Evolutionary conservation across 2,888 invertebrate genomes (phyloP), one percentile per base, ranked within the genome.

Genomic region (Netelia melanura): DNA sequence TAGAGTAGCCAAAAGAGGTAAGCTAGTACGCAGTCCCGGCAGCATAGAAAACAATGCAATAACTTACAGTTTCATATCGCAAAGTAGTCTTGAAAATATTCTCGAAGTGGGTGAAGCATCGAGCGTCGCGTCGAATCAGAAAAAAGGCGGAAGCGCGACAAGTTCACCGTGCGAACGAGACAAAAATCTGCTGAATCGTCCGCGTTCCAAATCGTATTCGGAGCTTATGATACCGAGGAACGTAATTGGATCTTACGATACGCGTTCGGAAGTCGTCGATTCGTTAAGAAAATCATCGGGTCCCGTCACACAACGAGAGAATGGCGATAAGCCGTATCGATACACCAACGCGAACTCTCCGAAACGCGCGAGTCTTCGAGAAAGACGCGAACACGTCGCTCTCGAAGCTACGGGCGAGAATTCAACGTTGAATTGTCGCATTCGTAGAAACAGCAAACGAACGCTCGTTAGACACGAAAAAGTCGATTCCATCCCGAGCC

Each of bases 1-100:
- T 92, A 92, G 91, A 91, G 88, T 91, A 86, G 89, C 84, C 21
- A 91, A 91, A 72, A 89, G 90, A 93, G 93, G 93, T 93, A 93
- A 93, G 93, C 92, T 93, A 91, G 92, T 87, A 75, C 90, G 88
- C 83, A 90, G 88, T 84, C 61, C 77, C 6, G 83, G 87, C 81
- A 90, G 89, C 43, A 80, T 90, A 23, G 86, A 90, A 1, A 84
- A 90, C 78, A 78, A 89, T 65, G n/a, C 44, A 1, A 78, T 86
- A n/a, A 87, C 90, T 67, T 91, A 89, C 58, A 92, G 92, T 87
- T 92, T 92, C 67, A 78, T 90, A 1, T 90, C 91, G 43, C 88
- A 79, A 25, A 87, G 87, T 21, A 90, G 88, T 52, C 85, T 89
- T 48, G 91, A 91, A 52, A 83, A 88, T n/a, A 80, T 88, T 3